Conservation (phyloP, 2,888 invertebrate species). For the Ophion costatus region DNA sequence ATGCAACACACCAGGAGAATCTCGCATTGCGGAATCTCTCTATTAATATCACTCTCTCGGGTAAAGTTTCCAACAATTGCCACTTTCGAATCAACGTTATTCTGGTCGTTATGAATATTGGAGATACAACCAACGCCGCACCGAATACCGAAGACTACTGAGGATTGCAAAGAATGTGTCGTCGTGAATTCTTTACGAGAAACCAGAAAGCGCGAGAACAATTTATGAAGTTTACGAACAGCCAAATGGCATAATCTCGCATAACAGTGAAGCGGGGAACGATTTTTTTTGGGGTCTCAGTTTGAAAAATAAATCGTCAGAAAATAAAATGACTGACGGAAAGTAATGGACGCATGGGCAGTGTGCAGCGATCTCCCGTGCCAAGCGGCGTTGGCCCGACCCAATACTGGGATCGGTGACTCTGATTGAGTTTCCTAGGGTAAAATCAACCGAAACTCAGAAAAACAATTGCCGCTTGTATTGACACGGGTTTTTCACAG, state of each 20-base stretch:
- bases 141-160: not conserved
- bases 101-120: slow-evolving; percentile 50
- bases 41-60: slow-evolving; percentile 61
- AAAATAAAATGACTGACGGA: no score
- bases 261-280: not conserved
- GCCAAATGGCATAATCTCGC: not conserved
- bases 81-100: slow-evolving; percentile 57
- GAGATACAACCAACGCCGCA: not conserved
- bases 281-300: not conserved
- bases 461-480: no score
- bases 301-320: not conserved
- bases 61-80: slow-evolving; percentile 56
- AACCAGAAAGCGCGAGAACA: not conserved
- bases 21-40: slow-evolving; percentile 37
- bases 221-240: not conserved
- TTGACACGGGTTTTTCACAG: no score
- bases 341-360: no score
- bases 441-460: not conserved
- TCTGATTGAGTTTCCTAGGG: not conserved
- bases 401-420: not conserved
- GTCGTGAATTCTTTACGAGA: not conserved
- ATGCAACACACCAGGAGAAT: slow-evolving; percentile 32
- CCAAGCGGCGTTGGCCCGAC: not conserved
- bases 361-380: no score
- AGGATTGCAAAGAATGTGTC: not conserved